Base-by-base conservation (phyloP, 2,888 invertebrate species). In the Caprella mutica region DNA sequence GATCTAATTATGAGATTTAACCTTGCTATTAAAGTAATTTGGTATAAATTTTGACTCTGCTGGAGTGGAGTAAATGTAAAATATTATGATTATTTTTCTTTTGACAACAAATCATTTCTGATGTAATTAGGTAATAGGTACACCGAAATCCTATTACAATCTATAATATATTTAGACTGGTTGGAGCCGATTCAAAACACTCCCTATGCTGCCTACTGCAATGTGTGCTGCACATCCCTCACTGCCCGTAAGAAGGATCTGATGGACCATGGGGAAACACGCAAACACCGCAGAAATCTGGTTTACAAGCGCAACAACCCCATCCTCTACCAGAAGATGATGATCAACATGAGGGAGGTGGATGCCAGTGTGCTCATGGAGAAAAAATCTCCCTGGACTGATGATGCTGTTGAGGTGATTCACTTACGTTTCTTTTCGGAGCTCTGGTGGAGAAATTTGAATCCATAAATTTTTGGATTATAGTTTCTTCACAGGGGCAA, bases 141-240 rank as follows among this genome's bases (percentile, higher is more conserved):
- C n/a, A n/a, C n/a, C n/a, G n/a, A n/a, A n/a, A n/a, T n/a, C n/a
- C n/a, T n/a, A n/a, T n/a, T n/a, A n/a, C n/a, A n/a, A n/a, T n/a
- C n/a, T n/a, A n/a, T n/a, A n/a, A n/a, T n/a, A n/a, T n/a, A n/a
- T 44, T 3, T 30, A 48, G 48, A 48, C 14, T 48, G 48, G 48
- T 30, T 48, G 48, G 48, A 48, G 19, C 48, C 48, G 4, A 48
- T 48, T 19, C 48, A 48, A 24, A 48, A 48, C 30, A 30, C 29
- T n/a, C 48, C 48, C 24, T 48, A 48, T 17, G 29, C 48, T 17
- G 48, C 48, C 2, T 48, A 48, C 48, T 48, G 48, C 30, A 48
- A 48, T 48, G 48, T 48, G 3, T 48, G 48, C 48, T 48, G 48
- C 48, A 30, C 48, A 2, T 48, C 48, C 19, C 48, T 48, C 48